Percentiles rank a stretch among this genome's conserved stretches.
phyloP scores from a whole-genome alignment of 2,797 vertebrate species.

The Myiotriccus ornatus region DNA sequence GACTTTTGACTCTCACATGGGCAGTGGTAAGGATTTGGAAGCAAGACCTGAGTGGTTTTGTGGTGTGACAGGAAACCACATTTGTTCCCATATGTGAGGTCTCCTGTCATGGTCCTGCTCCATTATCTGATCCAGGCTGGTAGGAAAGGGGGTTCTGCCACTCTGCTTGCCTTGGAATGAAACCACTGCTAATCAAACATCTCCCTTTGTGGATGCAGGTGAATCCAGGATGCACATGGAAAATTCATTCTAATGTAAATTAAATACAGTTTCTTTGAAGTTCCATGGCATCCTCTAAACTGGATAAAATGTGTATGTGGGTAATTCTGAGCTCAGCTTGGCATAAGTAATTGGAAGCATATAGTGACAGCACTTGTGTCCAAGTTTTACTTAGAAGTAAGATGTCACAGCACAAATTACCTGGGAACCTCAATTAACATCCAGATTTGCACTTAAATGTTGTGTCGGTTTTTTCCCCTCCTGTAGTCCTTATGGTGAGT shows the following conservation, averaged over 20 bases:
- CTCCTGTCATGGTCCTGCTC: not conserved
- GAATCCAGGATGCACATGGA: not conserved
- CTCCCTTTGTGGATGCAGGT: not conserved
- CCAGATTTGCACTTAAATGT: not conserved
- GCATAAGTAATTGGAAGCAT: not conserved
- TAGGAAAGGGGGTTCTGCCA: not conserved
- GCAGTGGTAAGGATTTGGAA: not conserved
- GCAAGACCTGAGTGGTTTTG: not conserved
- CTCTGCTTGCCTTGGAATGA: not conserved
- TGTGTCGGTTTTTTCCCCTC: accelerated
- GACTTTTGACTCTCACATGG: not conserved
- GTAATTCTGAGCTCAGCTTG: not conserved
- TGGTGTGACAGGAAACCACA: not conserved
- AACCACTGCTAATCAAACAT: not conserved
- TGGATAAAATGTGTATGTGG: not conserved
- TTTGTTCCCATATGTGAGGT: not conserved
- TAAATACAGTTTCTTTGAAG: not conserved
- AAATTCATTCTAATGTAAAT: not conserved
- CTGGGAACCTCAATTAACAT: not conserved
- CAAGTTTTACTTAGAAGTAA: not conserved
- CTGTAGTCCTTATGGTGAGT: not conserved
- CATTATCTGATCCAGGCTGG: not conserved
- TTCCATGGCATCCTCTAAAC: not conserved
- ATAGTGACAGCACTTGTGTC: not conserved
- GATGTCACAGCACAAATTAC: not conserved